Conservation (phyloP, 2,797 vertebrate species). For the Carcharodon carcharias region DNA sequence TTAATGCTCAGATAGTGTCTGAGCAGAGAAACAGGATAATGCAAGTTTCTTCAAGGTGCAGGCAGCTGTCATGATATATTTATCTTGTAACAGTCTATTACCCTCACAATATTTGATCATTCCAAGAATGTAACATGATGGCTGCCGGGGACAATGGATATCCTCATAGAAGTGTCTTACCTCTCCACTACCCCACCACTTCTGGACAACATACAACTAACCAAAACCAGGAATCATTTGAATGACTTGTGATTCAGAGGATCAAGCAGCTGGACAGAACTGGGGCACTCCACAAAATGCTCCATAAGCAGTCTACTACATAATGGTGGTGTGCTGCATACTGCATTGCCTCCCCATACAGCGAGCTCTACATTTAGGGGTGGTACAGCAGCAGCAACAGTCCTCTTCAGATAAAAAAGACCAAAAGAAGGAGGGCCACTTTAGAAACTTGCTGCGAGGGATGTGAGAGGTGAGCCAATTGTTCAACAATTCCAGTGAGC, state of each 20-base stretch:
- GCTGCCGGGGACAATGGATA: background rate
- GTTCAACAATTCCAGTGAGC: background rate
- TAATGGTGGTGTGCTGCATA: background rate
- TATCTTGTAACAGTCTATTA: background rate
- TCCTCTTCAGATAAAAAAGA: background rate
- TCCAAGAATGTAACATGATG: background rate
- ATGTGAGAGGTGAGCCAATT: background rate
- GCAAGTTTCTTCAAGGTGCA: no score
- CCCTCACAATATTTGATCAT: background rate
- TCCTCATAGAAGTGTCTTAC: no score
- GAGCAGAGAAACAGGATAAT: no score
- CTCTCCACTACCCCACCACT: background rate
- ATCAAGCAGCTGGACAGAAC: no score
- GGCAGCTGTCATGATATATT: no score
- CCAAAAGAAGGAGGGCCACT: background rate
- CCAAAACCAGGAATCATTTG: background rate
- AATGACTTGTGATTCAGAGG: no score
- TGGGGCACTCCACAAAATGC: background rate
- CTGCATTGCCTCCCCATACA: background rate
- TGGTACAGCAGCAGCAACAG: background rate
- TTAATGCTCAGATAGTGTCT: no score
- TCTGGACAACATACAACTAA: background rate
- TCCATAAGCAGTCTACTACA: background rate
- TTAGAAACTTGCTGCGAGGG: background rate
- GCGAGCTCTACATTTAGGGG: background rate